These are phyloP conservation scores for Carcinoscorpius rotundicauda DNA, from an alignment of 1,140 invertebrate species.

Conservation along the genomic window DNA sequence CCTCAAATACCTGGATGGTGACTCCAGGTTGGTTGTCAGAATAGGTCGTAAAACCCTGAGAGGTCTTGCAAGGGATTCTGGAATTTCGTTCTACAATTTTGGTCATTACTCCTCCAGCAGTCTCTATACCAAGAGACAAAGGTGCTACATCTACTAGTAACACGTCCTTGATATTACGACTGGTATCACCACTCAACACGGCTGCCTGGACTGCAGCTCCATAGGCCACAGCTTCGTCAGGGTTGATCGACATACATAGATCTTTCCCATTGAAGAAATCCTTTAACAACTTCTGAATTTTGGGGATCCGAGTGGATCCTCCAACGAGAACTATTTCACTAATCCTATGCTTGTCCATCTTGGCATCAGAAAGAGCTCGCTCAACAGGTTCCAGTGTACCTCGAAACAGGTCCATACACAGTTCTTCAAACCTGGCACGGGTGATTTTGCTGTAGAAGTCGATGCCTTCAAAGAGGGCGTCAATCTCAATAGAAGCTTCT, in stretches of 20 bases:
- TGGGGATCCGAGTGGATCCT: constrained; percentile 39
- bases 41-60: constrained; percentile 90
- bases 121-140: constrained; percentile 44
- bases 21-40: constrained; percentile 92
- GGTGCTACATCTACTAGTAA: constrained; percentile 33
- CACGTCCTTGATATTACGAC: constrained; percentile 30
- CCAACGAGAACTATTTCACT: constrained; percentile 40
- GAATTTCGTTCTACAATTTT: constrained; percentile 51
- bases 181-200: constrained; percentile 30
- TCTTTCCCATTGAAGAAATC: constrained; percentile 41
- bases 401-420: constrained; percentile 29
- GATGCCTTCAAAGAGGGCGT: constrained; percentile 58
- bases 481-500: constrained; percentile 48
- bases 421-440: constrained; percentile 37
- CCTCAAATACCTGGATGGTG: constrained; percentile 55
- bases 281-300: constrained; percentile 29
- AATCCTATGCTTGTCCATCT: constrained; percentile 33
- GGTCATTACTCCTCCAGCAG: constrained; percentile 51
- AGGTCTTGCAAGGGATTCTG: constrained; percentile 50
- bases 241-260: constrained; percentile 48
- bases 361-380: constrained; percentile 34
- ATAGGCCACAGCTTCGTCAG: constrained; percentile 45
- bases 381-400: constrained; percentile 27
- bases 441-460: constrained; percentile 37
- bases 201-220: constrained; percentile 45